Evolutionary conservation across 2,113 vertebrate genomes (phyloP), one percentile per base, ranked within the genome.

Genomic region (Thalassoma bifasciatum): DNA sequence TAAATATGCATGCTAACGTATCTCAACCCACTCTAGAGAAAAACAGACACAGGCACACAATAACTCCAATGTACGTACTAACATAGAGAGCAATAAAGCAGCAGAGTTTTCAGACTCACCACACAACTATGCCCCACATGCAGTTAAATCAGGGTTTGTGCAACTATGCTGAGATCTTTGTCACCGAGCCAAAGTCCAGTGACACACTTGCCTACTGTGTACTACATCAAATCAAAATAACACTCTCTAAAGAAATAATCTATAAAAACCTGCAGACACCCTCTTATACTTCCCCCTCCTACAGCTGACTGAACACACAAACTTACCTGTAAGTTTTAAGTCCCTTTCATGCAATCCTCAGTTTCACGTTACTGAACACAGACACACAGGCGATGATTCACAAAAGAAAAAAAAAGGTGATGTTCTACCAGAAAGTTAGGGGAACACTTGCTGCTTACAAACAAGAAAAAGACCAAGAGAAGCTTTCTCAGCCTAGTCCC

Each of bases 401-500:
- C 8, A 63, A 66, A 73, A 5, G 11, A 42, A 30, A 10, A 57
- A 30, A 23, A 23, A 58, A 0, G 40, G 2, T 1, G 7, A 3
- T 6, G 46, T 30, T 62, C n/a, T 61, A 38, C 56, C 36, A 60
- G 49, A 71, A 69, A 62, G 49, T 42, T 50, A 21, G 56, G 8
- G 2, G 7, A 79, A 72, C 5, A 30, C 16, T 9, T 34, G 47
- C 2, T 3, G 72, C 66, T 83, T 70, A 87, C 58, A 74, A 44
- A 72, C 24, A 2, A 42, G 30, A n/a, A 37, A 77, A 66, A 36
- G 54, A 57, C 26, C 40, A 26, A 78, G 50, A 17, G 60, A 78
- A 58, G 67, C 85, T 88, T 87, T 88, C 82, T 76, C 59, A 10
- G 79, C 70, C n/a, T n/a, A 64, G 81, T 79, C 46, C 19, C 53